Evolutionary conservation across 2,888 invertebrate species (phyloP), one percentile per base, ranked within the genome.

Genomic region (Pristionchus entomophagus): DNA sequence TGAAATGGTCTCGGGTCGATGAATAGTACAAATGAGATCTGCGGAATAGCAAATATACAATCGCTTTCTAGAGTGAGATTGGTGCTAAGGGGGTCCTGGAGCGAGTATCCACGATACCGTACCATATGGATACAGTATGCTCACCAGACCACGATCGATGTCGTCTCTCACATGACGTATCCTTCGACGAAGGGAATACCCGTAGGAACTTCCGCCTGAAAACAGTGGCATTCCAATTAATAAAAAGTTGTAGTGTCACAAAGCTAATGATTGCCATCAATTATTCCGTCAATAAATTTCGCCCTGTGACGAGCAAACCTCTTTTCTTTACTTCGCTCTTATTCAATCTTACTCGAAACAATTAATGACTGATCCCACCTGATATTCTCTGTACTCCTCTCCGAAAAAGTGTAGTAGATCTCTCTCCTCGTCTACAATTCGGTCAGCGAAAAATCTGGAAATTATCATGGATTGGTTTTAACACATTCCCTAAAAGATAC

Each of bases 401-500:
- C 97, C 97, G 94, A 99, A 99, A 95, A 99, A 99, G 90, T 96
- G 96, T 12, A 98, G 94, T 86, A 99, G 86, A 86, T 93, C 93
- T 29, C 89, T 84, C 59, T 82, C 82, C 45, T 82, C 82, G 45
- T 82, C 82, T 2, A 56, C n/a, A 17, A 82, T 82, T 10, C 82
- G 56, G 26, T 82, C 82, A 38, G 56, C 59, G 59, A 82, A 82
- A 59, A 82, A 82, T 22, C 82, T 82, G 35, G 1, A 26, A 59
- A 59, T 59, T 5, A 59, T n/a, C n/a, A n/a, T n/a, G n/a, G n/a
- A n/a, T n/a, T n/a, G n/a, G n/a, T n/a, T n/a, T n/a, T n/a, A n/a
- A n/a, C n/a, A n/a, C n/a, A n/a, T n/a, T n/a, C n/a, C n/a, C n/a
- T n/a, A n/a, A n/a, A n/a, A n/a, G n/a, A n/a, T n/a, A n/a, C n/a